phyloP scores from a whole-genome alignment of 2,888 invertebrate species.

The Tethea ocularis region DNA sequence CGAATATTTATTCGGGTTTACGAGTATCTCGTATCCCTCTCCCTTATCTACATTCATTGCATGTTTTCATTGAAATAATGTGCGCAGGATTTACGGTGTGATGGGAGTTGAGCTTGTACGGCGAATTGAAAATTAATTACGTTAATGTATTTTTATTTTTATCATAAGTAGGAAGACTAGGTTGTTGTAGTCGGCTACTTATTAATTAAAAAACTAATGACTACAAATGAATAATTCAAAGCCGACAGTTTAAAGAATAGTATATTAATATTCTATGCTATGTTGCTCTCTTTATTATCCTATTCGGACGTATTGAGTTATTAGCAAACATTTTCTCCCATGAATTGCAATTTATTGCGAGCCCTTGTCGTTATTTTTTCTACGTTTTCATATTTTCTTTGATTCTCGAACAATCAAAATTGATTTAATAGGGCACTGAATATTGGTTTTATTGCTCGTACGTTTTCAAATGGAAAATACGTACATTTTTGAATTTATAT shows the following conservation, averaged over 20 bases:
- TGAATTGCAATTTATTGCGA: constrained; percentile 20
- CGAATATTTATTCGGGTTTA: constrained; percentile 47
- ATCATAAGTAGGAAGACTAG: neutral
- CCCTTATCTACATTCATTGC: constrained; percentile 36
- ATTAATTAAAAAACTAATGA: neutral
- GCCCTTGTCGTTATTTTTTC: constrained; percentile 21
- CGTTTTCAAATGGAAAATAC: constrained; percentile 36
- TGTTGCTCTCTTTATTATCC: no score
- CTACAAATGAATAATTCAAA: no score
- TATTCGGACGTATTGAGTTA: constrained; percentile 7
- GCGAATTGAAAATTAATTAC: constrained; percentile 4
- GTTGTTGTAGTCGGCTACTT: neutral
- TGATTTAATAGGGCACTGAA: constrained; percentile 35
- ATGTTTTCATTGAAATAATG: constrained; percentile 32
- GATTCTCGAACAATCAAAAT: constrained; percentile 28
- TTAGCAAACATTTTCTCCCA: constrained; percentile 17
- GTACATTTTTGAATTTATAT: no score
- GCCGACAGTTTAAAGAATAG: no score
- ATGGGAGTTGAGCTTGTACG: constrained; percentile 13
- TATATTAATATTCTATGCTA: no score
- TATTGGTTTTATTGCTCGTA: constrained; percentile 39
- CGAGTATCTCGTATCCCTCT: constrained; percentile 36
- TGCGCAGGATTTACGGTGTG: constrained; percentile 26
- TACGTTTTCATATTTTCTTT: constrained; percentile 23
- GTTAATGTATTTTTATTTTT: neutral